A percentile compares a stretch with the other conserved stretches of the same genome.
phyloP scores from a whole-genome alignment of 1,140 invertebrate species.

The Meteorus sp. region DNA sequence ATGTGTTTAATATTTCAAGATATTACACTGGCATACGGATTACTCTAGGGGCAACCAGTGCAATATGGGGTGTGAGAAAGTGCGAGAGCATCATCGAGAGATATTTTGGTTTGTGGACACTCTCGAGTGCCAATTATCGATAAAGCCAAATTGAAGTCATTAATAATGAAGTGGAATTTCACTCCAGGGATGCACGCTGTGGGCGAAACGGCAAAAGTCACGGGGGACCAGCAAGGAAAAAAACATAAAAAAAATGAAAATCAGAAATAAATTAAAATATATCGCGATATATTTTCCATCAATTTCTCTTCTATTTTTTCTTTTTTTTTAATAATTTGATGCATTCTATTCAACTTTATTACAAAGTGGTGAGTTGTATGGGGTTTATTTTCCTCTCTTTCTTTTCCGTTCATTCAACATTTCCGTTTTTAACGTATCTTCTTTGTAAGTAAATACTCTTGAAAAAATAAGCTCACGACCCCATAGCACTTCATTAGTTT shows the following conservation, averaged over 20 bases:
- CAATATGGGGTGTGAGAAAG: conserved; percentile 11
- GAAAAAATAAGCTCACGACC: too few relatives aligned
- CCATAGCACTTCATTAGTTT: conserved; percentile 39
- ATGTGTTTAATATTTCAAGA: conserved; percentile 37
- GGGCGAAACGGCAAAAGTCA: neutral
- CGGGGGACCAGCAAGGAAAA: neutral
- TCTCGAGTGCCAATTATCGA: conserved; percentile 38
- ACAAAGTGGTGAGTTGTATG: too few relatives aligned
- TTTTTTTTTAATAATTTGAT: too few relatives aligned
- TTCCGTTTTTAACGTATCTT: too few relatives aligned
- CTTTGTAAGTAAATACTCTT: too few relatives aligned
- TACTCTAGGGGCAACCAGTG: conserved; percentile 28
- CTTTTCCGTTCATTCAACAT: too few relatives aligned
- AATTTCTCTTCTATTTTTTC: neutral
- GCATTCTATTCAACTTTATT: too few relatives aligned
- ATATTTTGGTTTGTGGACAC: conserved; percentile 9
- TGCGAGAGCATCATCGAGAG: neutral
- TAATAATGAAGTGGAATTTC: conserved; percentile 35
- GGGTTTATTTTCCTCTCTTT: too few relatives aligned
- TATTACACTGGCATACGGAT: conserved; percentile 36
- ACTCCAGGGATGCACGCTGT: conserved; percentile 11
- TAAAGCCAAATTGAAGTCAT: conserved; percentile 38
- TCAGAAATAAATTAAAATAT: neutral
- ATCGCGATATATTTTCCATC: too few relatives aligned
- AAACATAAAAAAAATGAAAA: neutral